Evolutionary conservation across 64 coral and sea anemone genomes (phyloP), one percentile per base, ranked within the genome.

Genomic region (Catalaphyllia jardinei): DNA sequence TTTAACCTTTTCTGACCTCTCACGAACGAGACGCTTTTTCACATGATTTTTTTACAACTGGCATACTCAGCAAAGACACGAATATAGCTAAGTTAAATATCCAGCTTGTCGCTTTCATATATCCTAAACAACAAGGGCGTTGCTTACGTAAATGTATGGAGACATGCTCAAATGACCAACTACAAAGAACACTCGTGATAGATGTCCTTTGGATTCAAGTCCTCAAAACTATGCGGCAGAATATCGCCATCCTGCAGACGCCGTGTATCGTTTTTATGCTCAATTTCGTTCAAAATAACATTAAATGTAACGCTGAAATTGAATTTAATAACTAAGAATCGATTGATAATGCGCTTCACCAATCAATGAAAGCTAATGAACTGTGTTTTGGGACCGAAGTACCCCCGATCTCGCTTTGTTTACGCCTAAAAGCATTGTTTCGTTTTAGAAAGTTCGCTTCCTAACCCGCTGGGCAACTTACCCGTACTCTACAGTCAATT

Each of bases 111-210:
- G 79, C 33, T 27, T 25, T 28, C 14, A 15, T 16, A 57, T 57
- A 57, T 73, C 29, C 71, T 33, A 29, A 57, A 57, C 54, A 24
- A 19, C 39, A 12, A 14, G 81, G 81, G 81, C 62, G 62, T 85
- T 67, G 62, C 60, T 84, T 71, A 24, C 31, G 20, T 20, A 24
- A 2, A 18, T 77, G 8, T 69, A 69, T 9, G 5, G 49, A 69
- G 33, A 71, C 81, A 85, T 64, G 81, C 62, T 71, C 35, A 71
- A 71, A 24, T 85, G 81, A 85, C 14, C 62, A 69, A 50, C 39
- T 39, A 85, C 35, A 71, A 85, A 85, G 63, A 85, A 71, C 81
- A 13, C 51, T 71, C 81, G 38, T 42, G 35, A 71, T 63, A 2
- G 24, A 85, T 27, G 24, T 28, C 35, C 22, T 69, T 71, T 20